These are phyloP conservation scores for Bufo bufo DNA, from an alignment of 2,113 vertebrate species.

Conservation along the genomic window DNA sequence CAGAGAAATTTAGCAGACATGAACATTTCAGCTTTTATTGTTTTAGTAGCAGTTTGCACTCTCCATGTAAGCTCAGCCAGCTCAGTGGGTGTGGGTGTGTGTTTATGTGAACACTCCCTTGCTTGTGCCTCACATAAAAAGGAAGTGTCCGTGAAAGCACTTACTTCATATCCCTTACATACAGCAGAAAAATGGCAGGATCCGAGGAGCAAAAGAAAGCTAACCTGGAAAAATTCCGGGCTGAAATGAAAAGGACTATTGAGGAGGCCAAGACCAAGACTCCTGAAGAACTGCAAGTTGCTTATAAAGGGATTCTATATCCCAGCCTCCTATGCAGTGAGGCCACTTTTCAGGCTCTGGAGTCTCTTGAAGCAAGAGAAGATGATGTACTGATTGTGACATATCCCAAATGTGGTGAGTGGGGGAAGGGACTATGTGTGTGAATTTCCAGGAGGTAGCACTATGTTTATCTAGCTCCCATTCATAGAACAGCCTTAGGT, in stretches of 20 bases:
- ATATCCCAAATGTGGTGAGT: conserved; percentile 2
- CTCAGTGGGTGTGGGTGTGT: neutral
- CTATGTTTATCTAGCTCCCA: neutral
- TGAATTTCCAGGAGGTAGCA: neutral
- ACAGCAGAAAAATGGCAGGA: neutral
- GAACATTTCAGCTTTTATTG: neutral
- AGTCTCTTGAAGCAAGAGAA: neutral
- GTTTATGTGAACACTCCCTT: neutral
- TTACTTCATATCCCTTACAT: neutral
- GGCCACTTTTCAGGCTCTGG: neutral
- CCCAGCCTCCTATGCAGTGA: neutral
- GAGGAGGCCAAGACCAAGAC: neutral
- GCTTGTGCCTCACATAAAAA: conserved; percentile 18
- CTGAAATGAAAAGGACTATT: neutral
- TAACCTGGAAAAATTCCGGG: neutral
- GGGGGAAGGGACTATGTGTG: neutral
- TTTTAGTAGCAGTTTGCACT: neutral
- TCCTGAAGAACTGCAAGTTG: neutral
- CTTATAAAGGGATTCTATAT: neutral
- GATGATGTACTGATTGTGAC: neutral
- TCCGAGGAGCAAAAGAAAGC: neutral
- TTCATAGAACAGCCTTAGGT: neutral
- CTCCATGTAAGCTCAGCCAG: neutral
- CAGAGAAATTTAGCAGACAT: neutral
- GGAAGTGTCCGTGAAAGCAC: neutral